Percentiles rank a stretch among this genome's conserved stretches.
Evolutionary conservation across 2,888 invertebrate species (phyloP).

Genomic region (Diaperis boleti): DNA sequence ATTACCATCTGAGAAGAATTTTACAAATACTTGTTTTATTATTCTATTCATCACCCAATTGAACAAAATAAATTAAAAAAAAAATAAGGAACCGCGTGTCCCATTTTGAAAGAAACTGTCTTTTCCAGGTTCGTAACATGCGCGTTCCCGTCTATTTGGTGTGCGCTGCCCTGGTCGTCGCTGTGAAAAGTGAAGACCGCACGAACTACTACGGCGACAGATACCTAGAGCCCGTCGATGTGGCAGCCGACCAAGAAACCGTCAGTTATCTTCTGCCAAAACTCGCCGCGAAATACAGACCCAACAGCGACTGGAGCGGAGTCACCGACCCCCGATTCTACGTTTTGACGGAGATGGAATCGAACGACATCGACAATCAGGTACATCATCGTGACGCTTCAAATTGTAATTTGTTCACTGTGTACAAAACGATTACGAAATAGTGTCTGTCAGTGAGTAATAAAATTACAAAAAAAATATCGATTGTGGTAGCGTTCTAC

Average conservation of each 20-base stretch:
- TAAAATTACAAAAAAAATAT: neutral
- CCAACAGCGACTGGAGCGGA: constrained; percentile 61
- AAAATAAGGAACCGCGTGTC: no score
- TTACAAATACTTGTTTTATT: no score
- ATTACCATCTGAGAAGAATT: no score
- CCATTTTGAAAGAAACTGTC: no score
- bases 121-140: constrained; percentile 59
- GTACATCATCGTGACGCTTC: constrained; percentile 46
- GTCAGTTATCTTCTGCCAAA: constrained; percentile 68
- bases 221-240: constrained; percentile 59
- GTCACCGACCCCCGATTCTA: constrained; percentile 65
- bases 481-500: constrained; percentile 2
- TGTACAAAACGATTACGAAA: neutral
- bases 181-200: constrained; percentile 58
- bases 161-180: constrained; percentile 61
- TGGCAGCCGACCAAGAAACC: constrained; percentile 63
- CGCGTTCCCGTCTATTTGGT: constrained; percentile 62
- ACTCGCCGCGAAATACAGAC: constrained; percentile 69
- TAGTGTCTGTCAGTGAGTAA: constrained; percentile 5
- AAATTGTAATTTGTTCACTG: neutral
- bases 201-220: constrained; percentile 48
- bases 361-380: constrained; percentile 60
- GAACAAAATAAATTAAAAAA: no score
- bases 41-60: no score
- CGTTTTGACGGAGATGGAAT: constrained; percentile 64